Conservation (phyloP, 2,113 vertebrate genomes). For the Atlantisia rogersi region DNA sequence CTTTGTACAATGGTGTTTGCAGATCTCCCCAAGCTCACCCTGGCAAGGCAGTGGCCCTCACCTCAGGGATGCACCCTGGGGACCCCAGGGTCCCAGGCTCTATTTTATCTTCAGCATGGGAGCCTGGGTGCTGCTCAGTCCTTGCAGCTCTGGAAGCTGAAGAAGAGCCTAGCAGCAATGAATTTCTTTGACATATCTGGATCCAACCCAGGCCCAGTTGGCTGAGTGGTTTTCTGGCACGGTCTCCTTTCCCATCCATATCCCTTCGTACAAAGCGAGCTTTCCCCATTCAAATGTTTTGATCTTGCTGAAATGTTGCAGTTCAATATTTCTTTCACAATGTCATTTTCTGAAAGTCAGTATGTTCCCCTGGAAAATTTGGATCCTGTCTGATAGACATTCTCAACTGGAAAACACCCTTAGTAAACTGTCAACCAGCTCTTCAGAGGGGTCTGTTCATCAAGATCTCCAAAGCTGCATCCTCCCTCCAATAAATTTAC, state of each 20-base stretch:
- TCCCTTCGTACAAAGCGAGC: not conserved
- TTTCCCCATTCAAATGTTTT: constrained; percentile 44
- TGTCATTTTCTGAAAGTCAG: constrained; percentile 17
- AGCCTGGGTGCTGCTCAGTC: not conserved
- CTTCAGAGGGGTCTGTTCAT: not conserved
- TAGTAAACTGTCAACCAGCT: not conserved
- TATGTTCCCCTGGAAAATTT: not conserved
- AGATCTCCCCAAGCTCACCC: not conserved
- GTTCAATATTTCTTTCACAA: constrained; percentile 25
- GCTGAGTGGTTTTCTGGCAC: constrained; percentile 41
- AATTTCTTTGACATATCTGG: constrained; percentile 28
- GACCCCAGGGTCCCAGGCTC: no score
- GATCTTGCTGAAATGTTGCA: constrained; percentile 18
- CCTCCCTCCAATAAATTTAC: not conserved
- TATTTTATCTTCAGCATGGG: not conserved
- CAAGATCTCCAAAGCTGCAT: not conserved
- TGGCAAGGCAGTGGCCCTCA: fast-evolving
- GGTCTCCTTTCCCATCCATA: not conserved
- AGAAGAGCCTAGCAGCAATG: not conserved
- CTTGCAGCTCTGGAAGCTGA: not conserved
- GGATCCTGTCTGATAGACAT: not conserved
- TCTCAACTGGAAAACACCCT: not conserved
- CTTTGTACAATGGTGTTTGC: not conserved
- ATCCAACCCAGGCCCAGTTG: constrained; percentile 45
- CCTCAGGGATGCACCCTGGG: not conserved